phyloP scores from a whole-genome alignment of 2,888 invertebrate species.

The Calephelis perditalis region DNA sequence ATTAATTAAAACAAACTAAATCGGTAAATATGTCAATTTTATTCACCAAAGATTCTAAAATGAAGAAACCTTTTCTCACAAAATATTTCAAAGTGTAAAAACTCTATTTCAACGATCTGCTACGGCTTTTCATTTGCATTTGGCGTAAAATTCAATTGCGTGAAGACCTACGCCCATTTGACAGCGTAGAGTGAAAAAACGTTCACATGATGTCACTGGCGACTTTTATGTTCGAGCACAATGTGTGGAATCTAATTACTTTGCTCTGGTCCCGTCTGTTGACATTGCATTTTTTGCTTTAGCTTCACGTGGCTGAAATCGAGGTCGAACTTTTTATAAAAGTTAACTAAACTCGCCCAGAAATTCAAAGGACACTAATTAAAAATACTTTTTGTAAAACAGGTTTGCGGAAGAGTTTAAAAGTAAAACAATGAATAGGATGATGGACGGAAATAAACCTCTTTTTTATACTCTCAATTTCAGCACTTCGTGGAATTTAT shows the following conservation, averaged over 20 bases:
- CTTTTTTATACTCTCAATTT: background rate
- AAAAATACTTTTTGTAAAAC: background rate
- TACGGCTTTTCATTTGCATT: slow-evolving; percentile 16
- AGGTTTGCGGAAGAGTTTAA: too few species aligned
- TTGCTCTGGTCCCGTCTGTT: slow-evolving; percentile 25
- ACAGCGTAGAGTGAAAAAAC: slow-evolving; percentile 28
- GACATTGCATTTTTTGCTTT: slow-evolving; percentile 25
- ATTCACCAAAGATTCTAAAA: too few species aligned
- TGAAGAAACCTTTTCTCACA: too few species aligned
- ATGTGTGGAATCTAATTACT: slow-evolving; percentile 36
- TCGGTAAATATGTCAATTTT: too few species aligned
- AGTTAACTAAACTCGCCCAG: background rate
- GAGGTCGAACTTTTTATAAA: slow-evolving; percentile 14
- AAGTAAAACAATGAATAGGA: background rate
- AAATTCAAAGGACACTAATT: slow-evolving; percentile 11
- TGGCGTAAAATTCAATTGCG: slow-evolving; percentile 25
- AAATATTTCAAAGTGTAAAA: too few species aligned
- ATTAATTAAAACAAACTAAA: too few species aligned
- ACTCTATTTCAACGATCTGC: slow-evolving; percentile 1
- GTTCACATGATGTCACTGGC: slow-evolving; percentile 30
- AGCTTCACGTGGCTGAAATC: slow-evolving; percentile 20
- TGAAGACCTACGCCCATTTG: slow-evolving; percentile 27
- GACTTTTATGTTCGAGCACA: slow-evolving; percentile 33
- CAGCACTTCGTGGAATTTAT: too few species aligned
- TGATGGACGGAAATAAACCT: slow-evolving; percentile 7